Evolutionary conservation across 2,888 invertebrate genomes (phyloP).

Genomic region (Rugalucina vietnamica): DNA sequence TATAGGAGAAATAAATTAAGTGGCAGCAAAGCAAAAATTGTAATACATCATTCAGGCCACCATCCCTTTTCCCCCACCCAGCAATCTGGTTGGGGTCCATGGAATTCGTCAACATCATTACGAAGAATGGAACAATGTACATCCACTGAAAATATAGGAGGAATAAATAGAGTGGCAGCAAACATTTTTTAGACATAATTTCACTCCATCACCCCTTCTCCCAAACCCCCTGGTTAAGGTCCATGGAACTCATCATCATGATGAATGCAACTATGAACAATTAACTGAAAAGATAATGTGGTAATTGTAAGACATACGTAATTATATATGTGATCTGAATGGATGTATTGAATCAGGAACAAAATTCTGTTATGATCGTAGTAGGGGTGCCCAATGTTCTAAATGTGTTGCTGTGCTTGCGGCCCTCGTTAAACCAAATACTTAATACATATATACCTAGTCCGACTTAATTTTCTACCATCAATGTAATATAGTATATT

Average conservation of each 20-base stretch:
- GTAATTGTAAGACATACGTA: too few species aligned
- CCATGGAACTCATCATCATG: conserved; percentile 90
- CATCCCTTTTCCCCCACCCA: conserved; percentile 70
- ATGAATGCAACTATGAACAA: conserved; percentile 98
- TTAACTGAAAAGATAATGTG: conserved; percentile 95
- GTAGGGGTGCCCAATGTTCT: too few species aligned
- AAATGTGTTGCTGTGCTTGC: too few species aligned
- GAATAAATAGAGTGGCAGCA: not conserved
- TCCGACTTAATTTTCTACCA: too few species aligned
- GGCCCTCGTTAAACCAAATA: too few species aligned
- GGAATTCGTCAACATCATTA: conserved; percentile 93
- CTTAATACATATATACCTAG: too few species aligned
- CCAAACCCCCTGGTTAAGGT: conserved; percentile 72
- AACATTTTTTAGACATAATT: not conserved
- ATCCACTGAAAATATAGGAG: conserved; percentile 93
- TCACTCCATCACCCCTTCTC: conserved; percentile 57
- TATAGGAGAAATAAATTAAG: conserved; percentile 67
- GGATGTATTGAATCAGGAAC: too few species aligned
- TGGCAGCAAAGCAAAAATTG: not conserved
- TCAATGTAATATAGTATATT: too few species aligned
- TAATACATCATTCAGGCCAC: not conserved
- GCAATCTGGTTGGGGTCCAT: conserved; percentile 70
- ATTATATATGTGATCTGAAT: too few species aligned
- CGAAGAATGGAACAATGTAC: conserved; percentile 97
- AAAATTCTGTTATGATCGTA: too few species aligned